Evolutionary conservation across 1,140 invertebrate genomes (phyloP).

Genomic region (Caenorhabditis brenneri): DNA sequence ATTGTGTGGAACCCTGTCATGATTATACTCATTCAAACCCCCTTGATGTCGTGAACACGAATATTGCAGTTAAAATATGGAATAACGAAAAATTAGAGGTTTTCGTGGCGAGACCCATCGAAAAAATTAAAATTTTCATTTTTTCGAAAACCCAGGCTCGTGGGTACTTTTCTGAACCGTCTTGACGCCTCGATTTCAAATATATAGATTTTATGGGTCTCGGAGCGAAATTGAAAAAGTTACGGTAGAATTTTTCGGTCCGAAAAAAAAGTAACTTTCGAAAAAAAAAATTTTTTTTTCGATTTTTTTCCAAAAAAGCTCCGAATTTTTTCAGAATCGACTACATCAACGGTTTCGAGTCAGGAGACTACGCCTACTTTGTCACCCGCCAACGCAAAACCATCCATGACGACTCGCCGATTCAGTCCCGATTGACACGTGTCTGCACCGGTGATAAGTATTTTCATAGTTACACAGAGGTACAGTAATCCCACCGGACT

Average conservation of each 20-base stretch:
- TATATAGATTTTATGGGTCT: too few species aligned
- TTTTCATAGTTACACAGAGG: conserved; percentile 68
- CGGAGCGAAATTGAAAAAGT: too few species aligned
- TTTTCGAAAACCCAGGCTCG: too few species aligned
- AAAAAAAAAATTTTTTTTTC: conserved; percentile 32
- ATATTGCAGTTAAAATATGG: background rate
- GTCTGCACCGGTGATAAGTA: conserved; percentile 66
- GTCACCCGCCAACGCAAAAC: conserved; percentile 69
- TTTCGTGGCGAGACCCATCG: background rate
- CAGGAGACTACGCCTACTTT: conserved; percentile 67
- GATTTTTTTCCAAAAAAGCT: background rate
- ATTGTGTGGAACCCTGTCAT: background rate
- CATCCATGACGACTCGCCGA: conserved; percentile 50
- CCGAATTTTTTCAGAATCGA: conserved; percentile 60
- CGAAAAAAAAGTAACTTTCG: conserved; percentile 46
- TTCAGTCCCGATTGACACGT: conserved; percentile 64
- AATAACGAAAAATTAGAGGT: background rate
- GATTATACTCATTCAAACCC: conserved; percentile 18
- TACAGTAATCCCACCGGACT: background rate
- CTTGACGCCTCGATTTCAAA: too few species aligned
- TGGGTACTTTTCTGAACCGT: too few species aligned
- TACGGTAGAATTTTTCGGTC: background rate
- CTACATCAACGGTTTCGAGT: conserved; percentile 68
- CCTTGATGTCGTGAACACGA: background rate
- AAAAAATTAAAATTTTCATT: too few species aligned